Conservation (phyloP, 2,888 invertebrate species). For the Lamproptera curius region DNA sequence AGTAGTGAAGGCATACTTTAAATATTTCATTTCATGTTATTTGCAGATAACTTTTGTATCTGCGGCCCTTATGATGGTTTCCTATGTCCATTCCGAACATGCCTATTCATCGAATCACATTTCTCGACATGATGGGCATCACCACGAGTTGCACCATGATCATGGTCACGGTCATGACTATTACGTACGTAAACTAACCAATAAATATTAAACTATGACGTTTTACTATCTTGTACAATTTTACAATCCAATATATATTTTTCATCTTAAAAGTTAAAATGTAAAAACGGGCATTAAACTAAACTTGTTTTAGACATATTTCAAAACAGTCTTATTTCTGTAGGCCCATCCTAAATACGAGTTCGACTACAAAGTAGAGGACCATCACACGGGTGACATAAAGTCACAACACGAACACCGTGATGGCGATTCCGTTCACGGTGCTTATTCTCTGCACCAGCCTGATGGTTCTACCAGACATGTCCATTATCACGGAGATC, state of each 20-base stretch:
- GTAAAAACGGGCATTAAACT: no score
- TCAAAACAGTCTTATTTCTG: background rate
- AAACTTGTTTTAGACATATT: no score
- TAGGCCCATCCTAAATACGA: conserved; percentile 41
- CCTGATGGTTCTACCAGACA: conserved; percentile 1
- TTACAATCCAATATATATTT: no score
- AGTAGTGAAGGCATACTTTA: no score
- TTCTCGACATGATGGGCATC: conserved; percentile 31
- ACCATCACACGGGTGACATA: conserved; percentile 28
- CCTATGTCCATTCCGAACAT: conserved; percentile 23
- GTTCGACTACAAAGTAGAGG: conserved; percentile 41
- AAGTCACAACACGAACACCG: conserved; percentile 14
- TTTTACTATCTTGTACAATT: no score
- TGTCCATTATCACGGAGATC: background rate
- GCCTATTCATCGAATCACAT: conserved; percentile 34
- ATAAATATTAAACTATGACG: no score
- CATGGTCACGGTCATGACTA: conserved; percentile 24
- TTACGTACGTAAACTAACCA: conserved; percentile 14
- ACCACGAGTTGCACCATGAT: conserved; percentile 25
- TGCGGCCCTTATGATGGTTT: conserved; percentile 1
- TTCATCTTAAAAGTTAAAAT: no score
- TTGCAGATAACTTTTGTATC: background rate
- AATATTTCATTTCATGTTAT: no score
- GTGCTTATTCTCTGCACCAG: background rate
- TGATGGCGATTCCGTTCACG: background rate